Conservation (phyloP, 2,797 vertebrate genomes). For the Schizothorax lantsangensis region DNA sequence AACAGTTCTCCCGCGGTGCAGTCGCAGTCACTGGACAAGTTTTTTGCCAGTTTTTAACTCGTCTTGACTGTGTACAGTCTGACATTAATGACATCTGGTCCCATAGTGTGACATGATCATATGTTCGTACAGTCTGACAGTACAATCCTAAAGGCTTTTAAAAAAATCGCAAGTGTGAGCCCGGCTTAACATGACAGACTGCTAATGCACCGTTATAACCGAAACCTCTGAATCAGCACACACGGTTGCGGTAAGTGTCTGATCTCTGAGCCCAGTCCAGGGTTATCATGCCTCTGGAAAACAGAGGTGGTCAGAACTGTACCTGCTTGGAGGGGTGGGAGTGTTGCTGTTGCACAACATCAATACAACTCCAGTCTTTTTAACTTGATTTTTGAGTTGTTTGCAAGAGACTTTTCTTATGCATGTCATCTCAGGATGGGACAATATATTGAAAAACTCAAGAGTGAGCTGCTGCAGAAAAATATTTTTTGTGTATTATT, state of each 20-base stretch:
- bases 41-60: too few relatives aligned
- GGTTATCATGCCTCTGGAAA: neutral
- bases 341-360: neutral
- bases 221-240: constrained; percentile 8
- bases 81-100: too few relatives aligned
- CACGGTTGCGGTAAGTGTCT: neutral
- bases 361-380: neutral
- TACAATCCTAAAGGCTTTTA: too few relatives aligned
- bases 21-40: too few relatives aligned
- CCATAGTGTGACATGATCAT: too few relatives aligned
- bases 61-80: too few relatives aligned
- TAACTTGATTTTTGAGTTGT: neutral
- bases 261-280: neutral
- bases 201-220: constrained; percentile 37
- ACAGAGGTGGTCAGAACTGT: neutral
- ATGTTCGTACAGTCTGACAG: too few relatives aligned
- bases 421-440: too few relatives aligned
- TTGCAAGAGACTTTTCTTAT: neutral
- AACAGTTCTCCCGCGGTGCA: too few relatives aligned
- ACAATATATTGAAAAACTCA: neutral
- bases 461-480: too few relatives aligned
- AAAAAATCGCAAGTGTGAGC: too few relatives aligned
- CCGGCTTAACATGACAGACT: constrained; percentile 15
- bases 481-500: neutral
- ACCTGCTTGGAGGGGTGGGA: neutral